A percentile compares a stretch with the other conserved stretches of the same genome.
phyloP scores from a whole-genome alignment of 1,140 invertebrate genomes.

The Pseudomyrmex gracilis region DNA sequence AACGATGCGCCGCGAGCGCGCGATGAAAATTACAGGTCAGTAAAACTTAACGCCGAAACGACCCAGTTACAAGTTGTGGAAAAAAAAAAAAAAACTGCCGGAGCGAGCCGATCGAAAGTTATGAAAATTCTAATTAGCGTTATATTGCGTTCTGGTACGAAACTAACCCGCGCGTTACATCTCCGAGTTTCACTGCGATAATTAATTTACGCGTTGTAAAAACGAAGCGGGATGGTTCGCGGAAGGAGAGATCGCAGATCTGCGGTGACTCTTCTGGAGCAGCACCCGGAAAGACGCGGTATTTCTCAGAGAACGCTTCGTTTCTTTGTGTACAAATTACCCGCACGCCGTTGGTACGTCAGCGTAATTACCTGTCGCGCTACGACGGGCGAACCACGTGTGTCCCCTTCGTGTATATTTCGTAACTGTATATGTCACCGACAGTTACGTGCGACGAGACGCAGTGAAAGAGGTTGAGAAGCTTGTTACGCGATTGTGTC shows the following conservation, averaged over 20 bases:
- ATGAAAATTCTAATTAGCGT: neutral
- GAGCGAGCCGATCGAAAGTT: no score
- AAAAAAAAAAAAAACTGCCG: no score
- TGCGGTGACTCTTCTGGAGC: neutral
- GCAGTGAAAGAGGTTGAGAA: constrained; percentile 19
- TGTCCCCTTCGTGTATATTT: neutral
- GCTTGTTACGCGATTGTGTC: constrained; percentile 31
- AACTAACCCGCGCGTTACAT: neutral
- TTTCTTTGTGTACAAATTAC: neutral
- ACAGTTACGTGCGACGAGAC: constrained; percentile 23
- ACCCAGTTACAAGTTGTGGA: no score
- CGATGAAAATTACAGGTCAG: no score
- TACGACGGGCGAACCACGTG: neutral
- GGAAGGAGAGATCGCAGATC: neutral
- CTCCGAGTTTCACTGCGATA: neutral
- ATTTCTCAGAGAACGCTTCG: constrained; percentile 4
- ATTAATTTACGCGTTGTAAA: neutral
- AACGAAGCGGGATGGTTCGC: neutral
- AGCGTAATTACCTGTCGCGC: constrained; percentile 12
- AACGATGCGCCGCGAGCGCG: no score
- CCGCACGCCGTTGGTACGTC: neutral
- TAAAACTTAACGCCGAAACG: no score
- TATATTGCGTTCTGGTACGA: neutral
- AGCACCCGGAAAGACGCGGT: neutral
- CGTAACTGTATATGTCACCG: constrained; percentile 12